phyloP scores from a whole-genome alignment of 2,888 invertebrate species.

The Conomelus anceps region DNA sequence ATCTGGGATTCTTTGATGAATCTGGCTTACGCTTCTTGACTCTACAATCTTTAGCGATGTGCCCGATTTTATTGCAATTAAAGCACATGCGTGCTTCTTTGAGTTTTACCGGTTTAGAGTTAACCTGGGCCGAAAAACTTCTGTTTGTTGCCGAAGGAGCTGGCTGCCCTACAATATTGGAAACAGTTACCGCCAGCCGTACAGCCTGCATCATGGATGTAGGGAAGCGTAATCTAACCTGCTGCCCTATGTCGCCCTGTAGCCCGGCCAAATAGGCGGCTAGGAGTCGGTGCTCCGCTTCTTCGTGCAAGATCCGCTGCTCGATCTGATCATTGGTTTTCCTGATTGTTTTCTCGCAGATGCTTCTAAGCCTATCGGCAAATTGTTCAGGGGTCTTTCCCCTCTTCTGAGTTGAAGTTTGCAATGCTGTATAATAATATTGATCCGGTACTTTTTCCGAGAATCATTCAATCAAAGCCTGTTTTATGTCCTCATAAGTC shows the following conservation, averaged over 20 bases:
- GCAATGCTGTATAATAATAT: neutral
- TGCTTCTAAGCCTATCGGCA: no score
- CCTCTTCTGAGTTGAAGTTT: neutral
- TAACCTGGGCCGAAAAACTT: no score
- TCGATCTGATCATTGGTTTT: neutral
- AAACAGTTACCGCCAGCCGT: neutral
- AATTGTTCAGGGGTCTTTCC: neutral
- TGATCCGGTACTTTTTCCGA: no score
- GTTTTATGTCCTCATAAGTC: neutral
- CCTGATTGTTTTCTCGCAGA: neutral
- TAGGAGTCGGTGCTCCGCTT: neutral
- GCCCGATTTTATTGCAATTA: no score
- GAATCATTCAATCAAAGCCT: neutral
- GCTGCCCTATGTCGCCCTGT: no score
- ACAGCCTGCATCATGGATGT: neutral
- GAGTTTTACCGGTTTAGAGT: no score
- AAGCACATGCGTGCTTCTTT: no score
- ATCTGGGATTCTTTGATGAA: no score
- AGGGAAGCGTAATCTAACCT: neutral
- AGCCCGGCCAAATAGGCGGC: neutral
- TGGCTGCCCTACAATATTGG: no score
- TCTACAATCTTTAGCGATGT: no score
- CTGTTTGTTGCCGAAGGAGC: no score
- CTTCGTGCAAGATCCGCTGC: neutral
- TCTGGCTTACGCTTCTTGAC: no score